Base-by-base conservation (phyloP, 2,888 invertebrate genomes). In the Pristionchus fissidentatus region DNA sequence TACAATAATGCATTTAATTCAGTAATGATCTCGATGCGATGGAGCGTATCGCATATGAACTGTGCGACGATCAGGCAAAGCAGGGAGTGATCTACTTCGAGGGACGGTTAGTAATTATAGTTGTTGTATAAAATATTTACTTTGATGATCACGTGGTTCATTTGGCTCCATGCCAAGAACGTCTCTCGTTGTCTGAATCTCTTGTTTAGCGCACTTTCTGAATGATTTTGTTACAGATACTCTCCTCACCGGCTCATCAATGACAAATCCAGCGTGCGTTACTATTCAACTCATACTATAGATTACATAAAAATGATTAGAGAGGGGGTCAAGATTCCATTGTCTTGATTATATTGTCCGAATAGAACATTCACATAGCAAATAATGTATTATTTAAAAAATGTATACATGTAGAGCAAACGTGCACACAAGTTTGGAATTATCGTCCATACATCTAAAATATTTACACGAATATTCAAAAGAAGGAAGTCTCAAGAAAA, bases 21-120 rank as follows among this genome's bases (percentile, higher is more conserved):
- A 93, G 93, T 29, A 94, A 94, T 29, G 94, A 94, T 88, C 84
- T 92, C 60, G 91, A 91, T 29, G 94, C 94, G 0, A 92, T 94
- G 4, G 93, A 94, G 86, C 90, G 94, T 35, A 92, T 94, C n/a
- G 94, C 94, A 0, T 94, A 93, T 84, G 94, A 95, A 89, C 93
- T 94, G 85, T 94, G 94, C 84, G 94, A 94, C 88, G 94, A 94
- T 89, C 93, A 93, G 85, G 92, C 93, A 3, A 89, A 89, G 22
- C 91, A 93, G 78, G 93, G 93, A 13, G 93, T 94, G 1, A 87
- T 93, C 52, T 94, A 94, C 89, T 93, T 93, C 73, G 94, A 94
- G 91, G 93, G 93, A 0, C 92, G 94, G 4, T 94, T 26, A 10
- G 10, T 22, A n/a, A 19, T 19, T 55, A 8, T 26, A 26, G 55